A percentile compares a stretch with the other conserved stretches of the same genome.
phyloP scores from a whole-genome alignment of 2,797 vertebrate genomes.

The Trematocara caparti region DNA sequence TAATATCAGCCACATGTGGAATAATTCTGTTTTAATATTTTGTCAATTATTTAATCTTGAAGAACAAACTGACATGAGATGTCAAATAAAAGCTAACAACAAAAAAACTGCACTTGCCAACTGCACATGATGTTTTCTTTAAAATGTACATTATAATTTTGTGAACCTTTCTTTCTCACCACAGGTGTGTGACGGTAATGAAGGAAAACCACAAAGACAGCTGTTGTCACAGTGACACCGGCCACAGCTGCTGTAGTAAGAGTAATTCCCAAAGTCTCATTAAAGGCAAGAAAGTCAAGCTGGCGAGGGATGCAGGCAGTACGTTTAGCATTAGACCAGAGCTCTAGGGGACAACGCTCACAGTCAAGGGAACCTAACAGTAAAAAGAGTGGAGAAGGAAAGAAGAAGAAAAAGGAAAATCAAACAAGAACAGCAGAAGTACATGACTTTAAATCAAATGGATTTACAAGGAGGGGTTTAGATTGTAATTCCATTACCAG shows the following conservation, averaged over 20 bases:
- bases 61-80: neutral
- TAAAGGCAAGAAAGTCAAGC: conserved; percentile 75
- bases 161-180: conserved; percentile 44
- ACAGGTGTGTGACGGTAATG: conserved; percentile 69
- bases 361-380: conserved; percentile 64
- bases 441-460: neutral
- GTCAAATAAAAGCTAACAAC: neutral
- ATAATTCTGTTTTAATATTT: neutral
- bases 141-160: neutral
- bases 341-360: conserved; percentile 67
- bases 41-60: neutral
- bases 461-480: neutral
- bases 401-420: neutral
- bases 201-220: conserved; percentile 70
- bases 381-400: neutral
- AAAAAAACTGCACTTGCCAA: neutral
- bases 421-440: neutral
- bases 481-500: conserved; percentile 45
- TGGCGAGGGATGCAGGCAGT: conserved; percentile 63
- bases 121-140: neutral
- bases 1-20: neutral
- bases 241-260: conserved; percentile 63
- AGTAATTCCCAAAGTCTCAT: conserved; percentile 72
- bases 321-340: conserved; percentile 67
- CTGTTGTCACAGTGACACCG: conserved; percentile 58